Conservation (phyloP, 2,797 vertebrate species). For the Huso huso region DNA sequence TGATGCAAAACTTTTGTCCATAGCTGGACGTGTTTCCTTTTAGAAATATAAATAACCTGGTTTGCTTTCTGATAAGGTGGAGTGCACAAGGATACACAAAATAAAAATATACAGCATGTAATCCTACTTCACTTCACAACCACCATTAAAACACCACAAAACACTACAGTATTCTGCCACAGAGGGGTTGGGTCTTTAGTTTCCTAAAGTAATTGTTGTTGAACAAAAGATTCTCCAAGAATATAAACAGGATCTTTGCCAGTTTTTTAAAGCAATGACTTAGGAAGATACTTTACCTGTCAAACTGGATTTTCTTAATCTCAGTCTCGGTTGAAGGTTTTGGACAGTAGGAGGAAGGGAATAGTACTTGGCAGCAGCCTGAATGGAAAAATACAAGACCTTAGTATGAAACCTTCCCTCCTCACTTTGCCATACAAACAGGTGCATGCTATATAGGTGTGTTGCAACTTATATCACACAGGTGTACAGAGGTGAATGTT, state of each 20-base stretch:
- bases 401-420: not conserved
- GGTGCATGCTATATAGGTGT: slow-evolving; percentile 24
- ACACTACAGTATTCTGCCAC: too few species aligned
- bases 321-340: slow-evolving; percentile 67
- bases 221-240: too few species aligned
- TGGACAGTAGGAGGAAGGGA: slow-evolving; percentile 80
- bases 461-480: not conserved
- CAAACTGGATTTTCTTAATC: slow-evolving; percentile 48
- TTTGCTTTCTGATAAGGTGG: not conserved
- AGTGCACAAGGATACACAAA: not conserved
- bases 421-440: slow-evolving; percentile 27
- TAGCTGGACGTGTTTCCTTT: not conserved
- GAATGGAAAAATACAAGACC: slow-evolving; percentile 20
- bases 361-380: slow-evolving; percentile 66
- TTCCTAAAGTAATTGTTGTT: not conserved
- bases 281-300: slow-evolving; percentile 50
- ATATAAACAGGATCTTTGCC: too few species aligned
- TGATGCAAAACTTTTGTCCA: too few species aligned
- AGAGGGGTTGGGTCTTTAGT: not conserved
- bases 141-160: too few species aligned
- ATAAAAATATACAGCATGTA: too few species aligned
- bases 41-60: not conserved
- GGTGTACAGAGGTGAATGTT: too few species aligned
- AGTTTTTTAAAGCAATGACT: not conserved
- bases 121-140: too few species aligned